These are phyloP conservation scores for Gobio gobio DNA, from an alignment of 2,113 vertebrate genomes.

Conservation along the genomic window DNA sequence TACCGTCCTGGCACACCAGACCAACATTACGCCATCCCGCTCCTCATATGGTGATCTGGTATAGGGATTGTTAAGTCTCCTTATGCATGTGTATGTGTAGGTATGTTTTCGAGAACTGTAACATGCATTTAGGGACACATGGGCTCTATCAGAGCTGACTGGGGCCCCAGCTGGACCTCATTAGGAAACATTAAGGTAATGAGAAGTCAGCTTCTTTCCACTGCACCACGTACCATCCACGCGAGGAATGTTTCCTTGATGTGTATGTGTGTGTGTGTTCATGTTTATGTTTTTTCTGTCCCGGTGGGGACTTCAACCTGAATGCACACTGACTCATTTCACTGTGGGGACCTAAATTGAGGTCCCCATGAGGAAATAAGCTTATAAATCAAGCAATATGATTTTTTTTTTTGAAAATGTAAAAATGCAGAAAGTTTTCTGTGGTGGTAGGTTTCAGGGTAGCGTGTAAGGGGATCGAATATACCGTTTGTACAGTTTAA, in stretches of 20 bases:
- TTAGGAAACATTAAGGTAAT: slow-evolving; percentile 47
- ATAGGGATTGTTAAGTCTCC: background rate
- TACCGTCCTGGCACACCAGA: background rate
- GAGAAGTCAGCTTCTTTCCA: slow-evolving; percentile 42
- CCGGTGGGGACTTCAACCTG: too few relatives aligned
- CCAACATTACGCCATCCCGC: slow-evolving; percentile 2
- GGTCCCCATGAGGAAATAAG: too few relatives aligned
- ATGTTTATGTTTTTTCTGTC: background rate
- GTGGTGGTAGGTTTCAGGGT: too few relatives aligned
- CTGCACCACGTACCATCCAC: slow-evolving; percentile 5
- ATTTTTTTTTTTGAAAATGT: too few relatives aligned
- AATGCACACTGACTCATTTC: too few relatives aligned
- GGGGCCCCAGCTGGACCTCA: slow-evolving; percentile 34
- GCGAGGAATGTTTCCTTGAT: background rate
- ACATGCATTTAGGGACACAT: background rate
- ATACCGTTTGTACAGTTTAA: too few relatives aligned
- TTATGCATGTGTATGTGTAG: slow-evolving; percentile 13
- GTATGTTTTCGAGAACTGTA: slow-evolving; percentile 12
- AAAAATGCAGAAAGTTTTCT: too few relatives aligned
- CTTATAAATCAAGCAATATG: too few relatives aligned
- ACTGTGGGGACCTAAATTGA: too few relatives aligned
- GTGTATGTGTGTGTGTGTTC: background rate
- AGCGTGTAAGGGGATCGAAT: too few relatives aligned
- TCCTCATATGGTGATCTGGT: background rate
- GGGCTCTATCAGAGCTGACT: slow-evolving; percentile 9